A percentile compares a stretch with the other conserved stretches of the same genome.
Conservation (phyloP, 2,888 invertebrate genomes). For the Aethes cnicana region DNA sequence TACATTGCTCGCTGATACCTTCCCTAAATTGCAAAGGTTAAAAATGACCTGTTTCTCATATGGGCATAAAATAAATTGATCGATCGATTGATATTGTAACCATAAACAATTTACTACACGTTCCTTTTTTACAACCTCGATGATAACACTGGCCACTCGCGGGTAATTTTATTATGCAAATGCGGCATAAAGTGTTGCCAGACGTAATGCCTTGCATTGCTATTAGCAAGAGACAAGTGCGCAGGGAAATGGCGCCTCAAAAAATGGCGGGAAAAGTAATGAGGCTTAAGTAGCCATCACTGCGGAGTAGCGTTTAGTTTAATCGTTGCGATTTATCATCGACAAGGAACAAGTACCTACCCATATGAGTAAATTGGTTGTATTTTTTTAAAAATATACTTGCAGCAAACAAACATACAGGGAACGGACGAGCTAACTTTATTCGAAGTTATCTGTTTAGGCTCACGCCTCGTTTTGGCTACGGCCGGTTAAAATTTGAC, state of each 20-base stretch:
- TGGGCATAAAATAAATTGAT: slow-evolving; percentile 30
- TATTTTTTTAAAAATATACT: background rate
- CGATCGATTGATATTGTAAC: slow-evolving; percentile 34
- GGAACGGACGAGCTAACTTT: no score
- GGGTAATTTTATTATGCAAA: slow-evolving; percentile 81
- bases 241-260: slow-evolving; percentile 52
- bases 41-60: slow-evolving; percentile 12
- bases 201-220: slow-evolving; percentile 71
- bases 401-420: no score
- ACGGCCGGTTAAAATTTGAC: no score
- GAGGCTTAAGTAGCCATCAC: slow-evolving; percentile 25
- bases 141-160: slow-evolving; percentile 40
- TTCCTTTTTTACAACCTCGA: slow-evolving; percentile 48
- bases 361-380: background rate
- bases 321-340: slow-evolving; percentile 12
- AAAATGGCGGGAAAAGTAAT: slow-evolving; percentile 45
- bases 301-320: slow-evolving; percentile 10
- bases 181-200: slow-evolving; percentile 76
- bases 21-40: background rate
- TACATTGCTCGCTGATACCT: no score
- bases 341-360: no score
- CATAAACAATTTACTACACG: slow-evolving; percentile 49
- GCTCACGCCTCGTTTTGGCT: no score
- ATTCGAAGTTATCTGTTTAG: no score
- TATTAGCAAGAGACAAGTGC: slow-evolving; percentile 55